phyloP scores from a whole-genome alignment of 2,113 vertebrate species.

The Myrmecobius fasciatus region DNA sequence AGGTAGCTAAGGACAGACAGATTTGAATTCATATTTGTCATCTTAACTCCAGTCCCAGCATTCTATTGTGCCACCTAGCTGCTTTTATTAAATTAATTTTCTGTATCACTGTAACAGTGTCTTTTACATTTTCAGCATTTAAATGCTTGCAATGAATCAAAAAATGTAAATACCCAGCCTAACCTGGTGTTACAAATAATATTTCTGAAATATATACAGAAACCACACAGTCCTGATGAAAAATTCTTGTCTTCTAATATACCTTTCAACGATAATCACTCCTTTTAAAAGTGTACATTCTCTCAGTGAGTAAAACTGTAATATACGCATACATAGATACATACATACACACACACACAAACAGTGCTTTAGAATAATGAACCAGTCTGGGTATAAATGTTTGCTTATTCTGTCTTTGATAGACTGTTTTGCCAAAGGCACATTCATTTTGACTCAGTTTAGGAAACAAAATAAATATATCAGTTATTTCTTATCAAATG shows the following conservation, averaged over 20 bases:
- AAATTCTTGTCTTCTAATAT: conserved; percentile 49
- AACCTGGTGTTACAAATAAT: conserved; percentile 30
- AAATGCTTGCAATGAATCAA: background rate
- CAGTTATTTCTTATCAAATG: conserved; percentile 62
- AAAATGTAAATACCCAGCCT: background rate
- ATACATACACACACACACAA: background rate
- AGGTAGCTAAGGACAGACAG: background rate
- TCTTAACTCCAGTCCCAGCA: background rate
- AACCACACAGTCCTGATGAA: conserved; percentile 41
- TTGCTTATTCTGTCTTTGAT: conserved; percentile 55
- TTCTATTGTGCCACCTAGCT: background rate
- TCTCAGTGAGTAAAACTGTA: conserved; percentile 15
- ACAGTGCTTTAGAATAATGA: conserved; percentile 25
- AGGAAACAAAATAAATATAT: conserved; percentile 67
- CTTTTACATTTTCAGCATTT: background rate
- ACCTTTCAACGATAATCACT: conserved; percentile 46
- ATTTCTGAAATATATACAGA: conserved; percentile 12
- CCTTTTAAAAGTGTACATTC: conserved; percentile 44
- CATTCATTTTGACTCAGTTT: conserved; percentile 61
- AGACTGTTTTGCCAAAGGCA: conserved; percentile 61
- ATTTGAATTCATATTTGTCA: background rate
- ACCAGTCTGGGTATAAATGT: background rate
- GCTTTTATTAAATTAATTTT: background rate
- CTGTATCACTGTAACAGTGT: background rate
- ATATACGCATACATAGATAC: conserved; percentile 2